phyloP scores from a whole-genome alignment of 2,888 invertebrate species.

The Aquatica leii region DNA sequence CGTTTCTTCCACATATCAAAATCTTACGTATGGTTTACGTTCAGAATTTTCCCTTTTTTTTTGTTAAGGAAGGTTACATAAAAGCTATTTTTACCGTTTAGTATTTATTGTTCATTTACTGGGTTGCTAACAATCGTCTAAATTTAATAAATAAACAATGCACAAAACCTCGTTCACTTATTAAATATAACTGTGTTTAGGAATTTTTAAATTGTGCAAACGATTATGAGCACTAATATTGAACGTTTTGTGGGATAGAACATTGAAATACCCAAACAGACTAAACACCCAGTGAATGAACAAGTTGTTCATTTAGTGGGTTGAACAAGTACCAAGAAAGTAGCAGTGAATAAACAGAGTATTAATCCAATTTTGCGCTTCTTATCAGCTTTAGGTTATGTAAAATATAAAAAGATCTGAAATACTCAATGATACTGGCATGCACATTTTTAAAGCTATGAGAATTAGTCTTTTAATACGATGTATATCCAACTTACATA shows the following conservation, averaged over 20 bases:
- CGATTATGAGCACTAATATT: background rate
- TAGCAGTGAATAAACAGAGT: background rate
- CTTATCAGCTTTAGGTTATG: no score
- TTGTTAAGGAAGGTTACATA: background rate
- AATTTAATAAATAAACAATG: background rate
- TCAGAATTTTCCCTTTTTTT: background rate
- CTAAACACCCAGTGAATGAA: constrained; percentile 6
- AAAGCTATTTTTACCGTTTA: no score
- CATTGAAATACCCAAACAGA: background rate
- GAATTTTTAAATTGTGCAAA: background rate
- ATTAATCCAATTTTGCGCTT: background rate
- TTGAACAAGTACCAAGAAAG: background rate
- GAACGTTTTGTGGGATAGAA: background rate
- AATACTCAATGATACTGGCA: no score
- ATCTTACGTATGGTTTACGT: background rate
- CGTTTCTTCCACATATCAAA: background rate
- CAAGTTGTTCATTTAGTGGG: background rate
- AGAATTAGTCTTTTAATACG: no score
- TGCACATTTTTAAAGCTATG: no score
- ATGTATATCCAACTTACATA: no score
- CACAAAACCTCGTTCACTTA: background rate
- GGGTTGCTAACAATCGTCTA: background rate
- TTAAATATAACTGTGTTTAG: background rate
- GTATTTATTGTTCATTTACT: background rate
- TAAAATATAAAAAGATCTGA: no score